Evolutionary conservation across 2,113 vertebrate species (phyloP).

Genomic region (Prietella phreatophila): DNA sequence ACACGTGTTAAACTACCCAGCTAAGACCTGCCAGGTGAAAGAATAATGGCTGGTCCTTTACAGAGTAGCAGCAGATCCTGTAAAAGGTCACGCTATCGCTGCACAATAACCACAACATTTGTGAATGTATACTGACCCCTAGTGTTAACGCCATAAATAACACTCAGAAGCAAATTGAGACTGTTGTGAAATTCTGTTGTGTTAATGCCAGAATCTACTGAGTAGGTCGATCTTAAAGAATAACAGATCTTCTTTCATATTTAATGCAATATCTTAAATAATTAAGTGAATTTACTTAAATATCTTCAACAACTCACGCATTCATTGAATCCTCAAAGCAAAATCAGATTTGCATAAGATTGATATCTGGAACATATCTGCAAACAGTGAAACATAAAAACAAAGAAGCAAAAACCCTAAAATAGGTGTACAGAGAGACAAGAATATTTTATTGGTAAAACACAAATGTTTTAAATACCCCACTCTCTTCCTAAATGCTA

Average conservation of each 20-base stretch:
- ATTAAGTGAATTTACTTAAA: not conserved
- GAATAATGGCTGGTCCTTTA: not conserved
- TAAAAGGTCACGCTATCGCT: not conserved
- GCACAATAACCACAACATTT: constrained; percentile 2
- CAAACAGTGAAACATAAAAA: not conserved
- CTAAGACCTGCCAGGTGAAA: not conserved
- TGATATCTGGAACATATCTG: not conserved
- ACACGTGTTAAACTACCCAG: not conserved
- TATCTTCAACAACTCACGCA: not conserved
- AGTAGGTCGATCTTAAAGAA: not conserved
- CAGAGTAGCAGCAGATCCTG: not conserved
- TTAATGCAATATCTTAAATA: too few relatives aligned
- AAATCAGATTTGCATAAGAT: too few relatives aligned
- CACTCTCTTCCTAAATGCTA: not conserved
- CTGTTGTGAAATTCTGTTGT: not conserved
- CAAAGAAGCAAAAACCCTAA: not conserved
- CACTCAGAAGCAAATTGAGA: not conserved
- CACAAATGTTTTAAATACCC: not conserved
- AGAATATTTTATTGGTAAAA: not conserved
- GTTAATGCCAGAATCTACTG: not conserved
- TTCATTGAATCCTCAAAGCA: not conserved
- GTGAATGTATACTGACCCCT: constrained; percentile 37
- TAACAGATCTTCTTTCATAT: not conserved
- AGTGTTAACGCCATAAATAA: constrained; percentile 13
- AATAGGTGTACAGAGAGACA: not conserved